Conservation (phyloP, 2,113 vertebrate species). For the Calypte anna region DNA sequence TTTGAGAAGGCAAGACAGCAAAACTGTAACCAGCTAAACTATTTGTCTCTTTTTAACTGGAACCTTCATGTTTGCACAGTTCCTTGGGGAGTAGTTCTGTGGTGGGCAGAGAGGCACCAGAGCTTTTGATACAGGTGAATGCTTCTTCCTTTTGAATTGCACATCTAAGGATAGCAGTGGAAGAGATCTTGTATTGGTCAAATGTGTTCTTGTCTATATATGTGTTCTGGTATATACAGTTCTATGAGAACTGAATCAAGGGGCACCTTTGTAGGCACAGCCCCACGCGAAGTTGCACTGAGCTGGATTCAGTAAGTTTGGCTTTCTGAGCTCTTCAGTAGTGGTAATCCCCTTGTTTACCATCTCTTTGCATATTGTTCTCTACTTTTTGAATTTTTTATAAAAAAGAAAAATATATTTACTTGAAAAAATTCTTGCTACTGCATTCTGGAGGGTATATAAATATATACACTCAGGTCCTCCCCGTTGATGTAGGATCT, state of each 20-base stretch:
- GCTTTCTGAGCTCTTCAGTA: neutral
- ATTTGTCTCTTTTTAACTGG: neutral
- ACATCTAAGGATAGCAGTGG: neutral
- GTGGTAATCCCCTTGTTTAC: neutral
- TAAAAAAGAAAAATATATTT: neutral
- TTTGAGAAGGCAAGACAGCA: neutral
- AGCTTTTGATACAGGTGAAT: neutral
- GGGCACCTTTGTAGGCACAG: neutral
- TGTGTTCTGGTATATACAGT: too few relatives aligned
- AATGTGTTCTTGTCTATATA: neutral
- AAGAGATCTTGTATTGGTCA: neutral
- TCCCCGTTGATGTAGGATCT: neutral
- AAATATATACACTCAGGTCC: rapidly evolving
- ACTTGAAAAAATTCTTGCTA: neutral
- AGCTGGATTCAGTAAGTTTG: neutral
- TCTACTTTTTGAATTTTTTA: neutral
- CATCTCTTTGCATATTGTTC: neutral
- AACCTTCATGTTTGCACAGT: neutral
- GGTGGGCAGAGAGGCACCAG: neutral
- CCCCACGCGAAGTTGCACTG: neutral
- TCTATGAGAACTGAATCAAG: neutral
- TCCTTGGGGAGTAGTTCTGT: neutral
- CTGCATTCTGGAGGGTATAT: neutral
- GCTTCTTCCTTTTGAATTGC: neutral
- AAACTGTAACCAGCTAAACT: neutral